A percentile compares a stretch with the other conserved stretches of the same genome.
Evolutionary conservation across 2,797 vertebrate genomes (phyloP).

Genomic region (Eupleurogrammus muticus): DNA sequence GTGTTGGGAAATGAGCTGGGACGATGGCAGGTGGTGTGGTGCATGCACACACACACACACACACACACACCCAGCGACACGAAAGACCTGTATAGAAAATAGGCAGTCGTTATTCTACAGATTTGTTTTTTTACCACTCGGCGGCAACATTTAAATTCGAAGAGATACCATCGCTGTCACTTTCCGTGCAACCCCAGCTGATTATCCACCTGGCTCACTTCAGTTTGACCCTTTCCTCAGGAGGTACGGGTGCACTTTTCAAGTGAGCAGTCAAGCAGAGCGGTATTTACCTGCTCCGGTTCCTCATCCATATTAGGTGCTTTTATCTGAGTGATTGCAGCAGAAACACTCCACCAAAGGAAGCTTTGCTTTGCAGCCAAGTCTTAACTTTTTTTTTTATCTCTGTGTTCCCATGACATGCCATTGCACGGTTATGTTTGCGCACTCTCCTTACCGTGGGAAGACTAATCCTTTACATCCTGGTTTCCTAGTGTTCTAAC

Average conservation of each 20-base stretch:
- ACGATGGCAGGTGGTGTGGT: slow-evolving; percentile 50
- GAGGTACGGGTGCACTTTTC: background rate
- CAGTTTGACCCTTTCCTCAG: slow-evolving; percentile 5
- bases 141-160: background rate
- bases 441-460: background rate
- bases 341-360: slow-evolving; percentile 12
- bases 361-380: background rate
- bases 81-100: background rate
- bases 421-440: background rate
- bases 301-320: slow-evolving; percentile 16
- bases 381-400: background rate
- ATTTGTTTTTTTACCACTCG: background rate
- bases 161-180: background rate
- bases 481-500: background rate
- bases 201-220: slow-evolving; percentile 3
- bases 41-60: background rate
- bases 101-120: background rate
- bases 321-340: slow-evolving; percentile 15
- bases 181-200: background rate
- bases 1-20: slow-evolving; percentile 62
- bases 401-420: background rate
- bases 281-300: slow-evolving; percentile 14
- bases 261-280: background rate
- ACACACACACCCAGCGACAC: slow-evolving; percentile 9
- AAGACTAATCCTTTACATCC: background rate